These are phyloP conservation scores for Columbina picui DNA, from an alignment of 2,113 vertebrate species.

Conservation along the genomic window DNA sequence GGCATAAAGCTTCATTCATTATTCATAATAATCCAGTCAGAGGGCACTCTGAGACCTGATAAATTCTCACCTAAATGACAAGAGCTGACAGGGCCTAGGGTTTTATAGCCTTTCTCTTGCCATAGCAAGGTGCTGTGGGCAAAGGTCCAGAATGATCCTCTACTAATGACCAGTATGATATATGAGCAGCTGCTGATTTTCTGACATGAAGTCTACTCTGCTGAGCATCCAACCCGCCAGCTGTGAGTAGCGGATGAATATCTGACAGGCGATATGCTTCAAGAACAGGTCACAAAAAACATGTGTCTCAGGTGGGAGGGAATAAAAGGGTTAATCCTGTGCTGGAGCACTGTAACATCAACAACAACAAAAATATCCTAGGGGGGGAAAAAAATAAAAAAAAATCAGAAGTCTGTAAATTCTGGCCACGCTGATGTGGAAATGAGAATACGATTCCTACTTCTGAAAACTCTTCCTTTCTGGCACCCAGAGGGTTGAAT, in stretches of 20 bases:
- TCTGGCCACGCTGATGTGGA: slow-evolving; percentile 32
- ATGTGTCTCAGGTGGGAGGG: slow-evolving; percentile 67
- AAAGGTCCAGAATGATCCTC: slow-evolving; percentile 89
- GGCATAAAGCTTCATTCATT: slow-evolving; percentile 95
- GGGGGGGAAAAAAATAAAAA: not conserved
- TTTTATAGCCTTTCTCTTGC: slow-evolving; percentile 86
- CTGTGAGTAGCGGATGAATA: slow-evolving; percentile 58
- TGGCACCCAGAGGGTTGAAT: slow-evolving; percentile 25
- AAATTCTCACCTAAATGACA: slow-evolving; percentile 97
- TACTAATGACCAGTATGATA: slow-evolving; percentile 92
- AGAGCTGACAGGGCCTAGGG: slow-evolving; percentile 93
- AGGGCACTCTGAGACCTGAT: slow-evolving; percentile 92
- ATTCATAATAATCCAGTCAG: slow-evolving; percentile 94
- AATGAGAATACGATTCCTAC: slow-evolving; percentile 1
- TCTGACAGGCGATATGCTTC: slow-evolving; percentile 71
- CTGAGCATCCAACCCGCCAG: slow-evolving; percentile 76
- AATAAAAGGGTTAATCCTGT: slow-evolving; percentile 77
- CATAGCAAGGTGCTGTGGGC: slow-evolving; percentile 83
- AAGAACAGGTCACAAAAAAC: slow-evolving; percentile 22
- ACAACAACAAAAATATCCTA: slow-evolving; percentile 51
- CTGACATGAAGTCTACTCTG: slow-evolving; percentile 78
- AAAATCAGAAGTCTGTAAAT: slow-evolving; percentile 37
- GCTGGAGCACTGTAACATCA: slow-evolving; percentile 59
- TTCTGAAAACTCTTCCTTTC: slow-evolving; percentile 42
- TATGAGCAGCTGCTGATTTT: slow-evolving; percentile 83